Conservation (phyloP, 2,797 vertebrate genomes). For the Microctenopoma lineatum region DNA sequence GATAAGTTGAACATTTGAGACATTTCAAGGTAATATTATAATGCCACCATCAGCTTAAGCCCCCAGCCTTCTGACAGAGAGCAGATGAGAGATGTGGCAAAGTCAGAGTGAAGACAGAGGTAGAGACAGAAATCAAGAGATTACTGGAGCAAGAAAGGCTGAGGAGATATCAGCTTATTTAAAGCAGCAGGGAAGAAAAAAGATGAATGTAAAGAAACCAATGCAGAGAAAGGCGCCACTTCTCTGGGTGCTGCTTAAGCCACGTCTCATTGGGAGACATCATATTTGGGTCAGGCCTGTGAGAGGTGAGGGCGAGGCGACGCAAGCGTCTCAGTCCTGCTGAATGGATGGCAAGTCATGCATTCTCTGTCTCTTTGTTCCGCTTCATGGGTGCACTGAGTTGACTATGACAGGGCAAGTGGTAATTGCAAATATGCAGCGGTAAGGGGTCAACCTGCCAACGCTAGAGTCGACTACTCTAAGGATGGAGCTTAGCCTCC, state of each 20-base stretch:
- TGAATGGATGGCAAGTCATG: constrained; percentile 68
- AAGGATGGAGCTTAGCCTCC: constrained; percentile 3
- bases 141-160: constrained; percentile 34
- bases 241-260: constrained; percentile 51
- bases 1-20: constrained; percentile 60
- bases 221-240: constrained; percentile 38
- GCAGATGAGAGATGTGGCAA: constrained; percentile 38
- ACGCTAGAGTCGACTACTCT: constrained; percentile 22
- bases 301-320: constrained; percentile 45
- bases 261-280: constrained; percentile 48
- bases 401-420: constrained; percentile 40
- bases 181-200: constrained; percentile 9
- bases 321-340: constrained; percentile 54
- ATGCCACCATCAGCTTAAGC: constrained; percentile 68
- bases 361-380: constrained; percentile 65
- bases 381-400: constrained; percentile 54
- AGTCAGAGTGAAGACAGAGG: constrained; percentile 28
- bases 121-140: constrained; percentile 51
- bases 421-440: constrained; percentile 61
- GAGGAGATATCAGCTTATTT: constrained; percentile 43
- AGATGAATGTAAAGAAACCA: background rate
- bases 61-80: constrained; percentile 49
- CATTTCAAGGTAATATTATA: constrained; percentile 76
- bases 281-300: constrained; percentile 75
- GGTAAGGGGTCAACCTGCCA: constrained; percentile 43